Evolutionary conservation across 2,113 vertebrate genomes (phyloP).

Genomic region (Brienomyrus brachyistius): DNA sequence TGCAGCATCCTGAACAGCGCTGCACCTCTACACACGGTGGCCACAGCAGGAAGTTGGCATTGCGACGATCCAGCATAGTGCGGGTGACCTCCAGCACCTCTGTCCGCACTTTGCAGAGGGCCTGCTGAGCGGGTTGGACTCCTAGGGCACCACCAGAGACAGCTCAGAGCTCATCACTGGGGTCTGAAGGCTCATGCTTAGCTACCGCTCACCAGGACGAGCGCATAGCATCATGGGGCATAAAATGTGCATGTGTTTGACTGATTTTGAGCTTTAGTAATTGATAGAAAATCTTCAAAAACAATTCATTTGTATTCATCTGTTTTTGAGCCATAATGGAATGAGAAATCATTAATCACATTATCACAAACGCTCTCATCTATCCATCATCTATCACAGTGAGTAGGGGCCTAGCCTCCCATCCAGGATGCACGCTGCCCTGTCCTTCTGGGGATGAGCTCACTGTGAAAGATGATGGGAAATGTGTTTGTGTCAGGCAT

Average conservation of each 20-base stretch:
- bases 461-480: background rate
- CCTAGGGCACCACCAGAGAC: constrained; percentile 35
- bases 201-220: background rate
- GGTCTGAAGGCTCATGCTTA: background rate
- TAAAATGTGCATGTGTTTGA: background rate
- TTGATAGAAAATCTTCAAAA: too few species aligned
- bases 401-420: background rate
- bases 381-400: background rate
- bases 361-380: background rate
- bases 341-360: background rate
- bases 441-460: background rate
- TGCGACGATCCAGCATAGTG: constrained; percentile 83
- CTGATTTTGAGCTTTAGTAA: too few species aligned
- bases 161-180: background rate
- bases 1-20: constrained; percentile 95
- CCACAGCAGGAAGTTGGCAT: constrained; percentile 89
- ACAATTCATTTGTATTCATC: too few species aligned
- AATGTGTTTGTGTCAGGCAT: background rate
- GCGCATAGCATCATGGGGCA: background rate
- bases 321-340: background rate
- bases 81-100: constrained; percentile 90
- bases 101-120: constrained; percentile 84
- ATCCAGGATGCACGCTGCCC: background rate
- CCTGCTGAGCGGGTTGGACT: constrained; percentile 77
- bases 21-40: constrained; percentile 94